Conservation (phyloP, 2,113 vertebrate genomes). For the Plecotus auritus region DNA sequence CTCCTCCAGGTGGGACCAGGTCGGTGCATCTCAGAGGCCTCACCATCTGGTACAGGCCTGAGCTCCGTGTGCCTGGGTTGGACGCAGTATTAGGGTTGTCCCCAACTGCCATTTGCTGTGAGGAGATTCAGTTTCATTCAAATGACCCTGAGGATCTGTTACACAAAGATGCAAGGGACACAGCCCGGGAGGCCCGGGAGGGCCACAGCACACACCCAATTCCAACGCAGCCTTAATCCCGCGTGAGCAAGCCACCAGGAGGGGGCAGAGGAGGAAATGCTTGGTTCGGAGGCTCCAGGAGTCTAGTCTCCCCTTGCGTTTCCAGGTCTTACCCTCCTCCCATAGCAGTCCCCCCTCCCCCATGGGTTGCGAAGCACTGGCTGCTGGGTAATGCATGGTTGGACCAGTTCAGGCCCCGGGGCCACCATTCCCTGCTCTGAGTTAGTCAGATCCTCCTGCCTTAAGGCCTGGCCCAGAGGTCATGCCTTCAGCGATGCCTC, state of each 20-base stretch:
- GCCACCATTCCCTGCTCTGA: neutral
- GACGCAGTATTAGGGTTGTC: neutral
- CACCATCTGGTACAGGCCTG: neutral
- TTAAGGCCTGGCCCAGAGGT: neutral
- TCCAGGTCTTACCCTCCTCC: neutral
- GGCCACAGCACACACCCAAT: slow-evolving; percentile 11
- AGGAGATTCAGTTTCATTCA: slow-evolving; percentile 17
- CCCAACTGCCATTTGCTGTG: neutral
- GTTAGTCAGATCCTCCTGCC: neutral
- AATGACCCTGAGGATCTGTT: slow-evolving; percentile 28
- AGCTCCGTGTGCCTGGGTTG: neutral
- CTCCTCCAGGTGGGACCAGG: neutral
- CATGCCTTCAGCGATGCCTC: neutral
- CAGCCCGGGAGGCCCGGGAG: neutral
- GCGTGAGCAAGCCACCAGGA: neutral
- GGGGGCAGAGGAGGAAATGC: neutral
- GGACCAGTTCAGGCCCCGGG: neutral
- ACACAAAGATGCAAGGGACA: slow-evolving; percentile 15
- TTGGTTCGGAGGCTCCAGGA: neutral
- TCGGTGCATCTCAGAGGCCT: neutral
- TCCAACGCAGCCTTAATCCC: neutral
- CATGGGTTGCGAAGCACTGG: neutral
- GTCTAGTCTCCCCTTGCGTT: neutral
- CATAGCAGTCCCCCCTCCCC: neutral
- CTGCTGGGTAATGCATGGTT: neutral